Evolutionary conservation across 1,140 invertebrate genomes (phyloP), one percentile per base, ranked within the genome.

Genomic region (Dinothrombium tinctorium): DNA sequence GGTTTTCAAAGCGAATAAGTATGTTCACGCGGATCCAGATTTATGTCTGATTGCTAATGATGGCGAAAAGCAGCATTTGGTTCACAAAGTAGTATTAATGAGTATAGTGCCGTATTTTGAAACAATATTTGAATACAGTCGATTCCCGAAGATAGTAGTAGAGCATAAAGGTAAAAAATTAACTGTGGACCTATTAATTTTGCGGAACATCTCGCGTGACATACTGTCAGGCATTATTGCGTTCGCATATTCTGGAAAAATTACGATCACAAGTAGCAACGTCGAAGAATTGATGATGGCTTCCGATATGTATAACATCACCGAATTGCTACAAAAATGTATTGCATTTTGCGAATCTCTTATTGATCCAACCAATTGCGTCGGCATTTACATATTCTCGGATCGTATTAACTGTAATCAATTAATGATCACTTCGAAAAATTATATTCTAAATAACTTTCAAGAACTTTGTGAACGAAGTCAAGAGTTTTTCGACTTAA

Each of bases 101-200:
- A 25, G 37, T 26, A 38, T 38, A 5, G 17, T n/a, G 2, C 37
- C 37, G 5, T 38, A 38, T 26, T 38, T 38, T 38, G 23, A 38
- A 38, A 38, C 24, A 15, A 7, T 38, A 15, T 25, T 38, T 9
- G 23, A 25, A 26, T 38, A 38, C 26, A 11, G 12, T 15, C 19
- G 33, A 7, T n/a, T 22, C 14, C 20, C 12, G 15, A 38, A 38
- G 24, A 25, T 6, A 26, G 8, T 21, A 6, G n/a, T 26, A 4
- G 24, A 38, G 15, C 23, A 38, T 11, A n/a, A 12, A 7, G 24
- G 37, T 25, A 22, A n/a, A 38, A 22, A 21, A 23, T 8, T 8
- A 38, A 25, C 17, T 3, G 6, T 38, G 17, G 37, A 38, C 5
- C 17, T 14, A 7, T 19, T 38, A 7, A n/a, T 8, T 12, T 14